Base-by-base conservation (phyloP, 2,888 invertebrate genomes). In the Agapetus fuscipes region DNA sequence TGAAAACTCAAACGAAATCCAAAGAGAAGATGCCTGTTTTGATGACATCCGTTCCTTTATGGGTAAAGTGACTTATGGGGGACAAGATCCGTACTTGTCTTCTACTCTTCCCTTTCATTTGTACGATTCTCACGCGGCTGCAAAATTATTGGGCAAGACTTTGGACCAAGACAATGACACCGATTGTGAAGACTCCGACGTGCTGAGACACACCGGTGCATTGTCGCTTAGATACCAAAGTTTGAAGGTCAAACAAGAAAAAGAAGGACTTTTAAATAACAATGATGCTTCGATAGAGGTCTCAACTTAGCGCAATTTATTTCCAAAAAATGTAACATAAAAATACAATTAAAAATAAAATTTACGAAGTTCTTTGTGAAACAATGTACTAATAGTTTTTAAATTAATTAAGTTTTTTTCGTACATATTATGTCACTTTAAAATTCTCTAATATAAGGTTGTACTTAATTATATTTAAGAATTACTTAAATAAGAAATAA, bases 21-120 rank as follows among this genome's bases (percentile, higher is more conserved):
- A 88, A 53, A 71, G 84, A 3, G 86, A 88, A 51, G 83, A 82
- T 48, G 73, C 83, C 3, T 87, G 80, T 55, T 89, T 90, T 54
- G 88, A 90, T 52, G 91, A 93, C 53, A 91, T 93, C 41, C 73
- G 91, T 31, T 82, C 81, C 13, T 91, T 93, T 57, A 88, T 90
- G 82, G 88, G 86, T 0, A 87, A 87, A 57, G 87, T 89, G 24
- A 80, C 83, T 1, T 76, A 76, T 28, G 41, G 47, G 26, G 45
- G 47, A 12, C 45, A 45, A 27, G 49, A 45, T 43, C 47, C 45
- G 10, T 46, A 48, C 30, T 36, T 48, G 24, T 48, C 43, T 7
- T 47, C 48, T 17, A 45, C 50, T 25, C 45, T 49, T 26, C 47
- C 50, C 33, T 39, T 50, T 29, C 49, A 44, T 38, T 33, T 46